phyloP scores from a whole-genome alignment of 2,888 invertebrate species.

The Cephonodes hylas region DNA sequence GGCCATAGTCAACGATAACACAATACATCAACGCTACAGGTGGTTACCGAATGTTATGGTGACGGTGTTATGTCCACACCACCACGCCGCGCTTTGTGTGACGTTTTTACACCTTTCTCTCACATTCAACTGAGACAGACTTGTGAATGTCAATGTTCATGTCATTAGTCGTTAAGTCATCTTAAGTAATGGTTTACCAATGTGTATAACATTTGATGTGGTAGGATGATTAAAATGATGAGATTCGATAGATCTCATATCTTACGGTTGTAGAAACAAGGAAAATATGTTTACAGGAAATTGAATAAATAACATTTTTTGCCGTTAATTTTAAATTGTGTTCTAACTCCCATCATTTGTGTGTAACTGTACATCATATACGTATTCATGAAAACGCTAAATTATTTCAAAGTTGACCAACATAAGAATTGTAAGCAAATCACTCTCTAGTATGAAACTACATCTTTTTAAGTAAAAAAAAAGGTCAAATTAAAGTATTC shows the following conservation, averaged over 20 bases:
- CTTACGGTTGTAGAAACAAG: not conserved
- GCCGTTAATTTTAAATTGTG: not conserved
- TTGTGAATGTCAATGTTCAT: too few species aligned
- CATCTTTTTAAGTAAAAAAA: too few species aligned
- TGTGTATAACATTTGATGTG: not conserved
- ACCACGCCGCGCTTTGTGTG: not conserved
- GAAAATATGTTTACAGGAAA: not conserved
- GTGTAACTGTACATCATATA: not conserved
- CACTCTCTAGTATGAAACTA: too few species aligned
- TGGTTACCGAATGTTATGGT: slow-evolving; percentile 31
- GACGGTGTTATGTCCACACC: slow-evolving; percentile 13
- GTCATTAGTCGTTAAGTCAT: too few species aligned
- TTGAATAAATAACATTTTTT: not conserved
- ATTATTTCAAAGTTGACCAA: too few species aligned
- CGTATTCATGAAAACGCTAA: too few species aligned
- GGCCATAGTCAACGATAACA: slow-evolving; percentile 67
- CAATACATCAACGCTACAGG: slow-evolving; percentile 67
- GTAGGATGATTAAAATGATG: not conserved
- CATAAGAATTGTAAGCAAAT: too few species aligned
- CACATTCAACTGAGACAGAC: too few species aligned
- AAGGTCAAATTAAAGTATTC: too few species aligned
- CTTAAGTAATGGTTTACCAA: not conserved
- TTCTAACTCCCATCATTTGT: not conserved
- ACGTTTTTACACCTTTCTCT: not conserved
- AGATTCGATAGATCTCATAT: not conserved